phyloP scores from a whole-genome alignment of 2,888 invertebrate genomes.

The Blastobasis lacticolella region DNA sequence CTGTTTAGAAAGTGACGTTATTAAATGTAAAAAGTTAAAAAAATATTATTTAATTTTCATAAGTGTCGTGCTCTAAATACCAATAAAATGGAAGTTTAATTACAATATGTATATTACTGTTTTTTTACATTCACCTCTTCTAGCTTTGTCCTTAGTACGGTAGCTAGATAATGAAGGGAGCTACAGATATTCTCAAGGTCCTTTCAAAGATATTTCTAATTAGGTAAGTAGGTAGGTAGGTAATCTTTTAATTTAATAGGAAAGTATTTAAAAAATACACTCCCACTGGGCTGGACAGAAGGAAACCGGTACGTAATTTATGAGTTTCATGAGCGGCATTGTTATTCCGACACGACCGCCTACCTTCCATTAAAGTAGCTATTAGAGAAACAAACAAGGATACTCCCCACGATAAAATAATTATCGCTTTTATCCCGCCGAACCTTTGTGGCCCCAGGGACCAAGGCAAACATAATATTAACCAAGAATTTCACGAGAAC shows the following conservation, averaged over 20 bases:
- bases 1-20: too few relatives aligned
- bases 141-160: too few relatives aligned
- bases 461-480: conserved; percentile 45
- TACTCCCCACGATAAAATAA: conserved; percentile 67
- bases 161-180: too few relatives aligned
- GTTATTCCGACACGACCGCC: conserved; percentile 43
- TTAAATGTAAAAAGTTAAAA: too few relatives aligned
- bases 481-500: conserved; percentile 45
- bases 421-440: conserved; percentile 66
- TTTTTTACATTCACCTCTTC: too few relatives aligned
- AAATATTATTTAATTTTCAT: too few relatives aligned
- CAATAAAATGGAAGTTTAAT: too few relatives aligned
- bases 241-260: background rate
- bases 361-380: conserved; percentile 64
- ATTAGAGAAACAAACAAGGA: conserved; percentile 73
- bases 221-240: too few relatives aligned
- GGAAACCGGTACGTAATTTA: conserved; percentile 39
- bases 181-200: too few relatives aligned
- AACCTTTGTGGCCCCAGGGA: conserved; percentile 32
- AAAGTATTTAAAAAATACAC: conserved; percentile 36
- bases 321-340: conserved; percentile 45
- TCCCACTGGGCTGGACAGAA: conserved; percentile 6
- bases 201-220: too few relatives aligned
- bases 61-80: too few relatives aligned
- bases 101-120: too few relatives aligned